Percentiles rank a stretch among this genome's conserved stretches.
These are phyloP conservation scores for Periophthalmus magnuspinnatus DNA, from an alignment of 2,797 vertebrate genomes.

Conservation along the genomic window DNA sequence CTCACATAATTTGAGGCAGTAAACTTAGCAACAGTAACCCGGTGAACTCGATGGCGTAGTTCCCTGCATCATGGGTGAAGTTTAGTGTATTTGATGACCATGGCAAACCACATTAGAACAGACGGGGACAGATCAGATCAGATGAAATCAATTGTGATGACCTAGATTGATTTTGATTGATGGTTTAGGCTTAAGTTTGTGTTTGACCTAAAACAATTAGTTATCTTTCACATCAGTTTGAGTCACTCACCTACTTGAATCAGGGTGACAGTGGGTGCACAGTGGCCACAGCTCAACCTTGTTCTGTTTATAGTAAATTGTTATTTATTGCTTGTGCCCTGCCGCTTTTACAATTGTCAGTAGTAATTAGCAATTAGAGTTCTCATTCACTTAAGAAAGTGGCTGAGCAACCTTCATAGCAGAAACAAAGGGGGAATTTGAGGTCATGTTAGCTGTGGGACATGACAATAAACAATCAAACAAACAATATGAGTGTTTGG, in stretches of 20 bases:
- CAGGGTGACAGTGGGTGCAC: neutral
- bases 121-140: conserved; percentile 17
- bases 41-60: neutral
- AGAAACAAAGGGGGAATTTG: neutral
- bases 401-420: conserved; percentile 15
- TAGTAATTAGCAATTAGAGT: conserved; percentile 22
- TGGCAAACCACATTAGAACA: conserved; percentile 6
- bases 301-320: conserved; percentile 8
- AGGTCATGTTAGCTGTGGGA: conserved; percentile 10
- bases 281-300: conserved; percentile 5
- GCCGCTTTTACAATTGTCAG: conserved; percentile 20
- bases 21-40: conserved; percentile 2
- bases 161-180: conserved; percentile 19
- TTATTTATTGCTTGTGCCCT: conserved; percentile 21
- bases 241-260: conserved; percentile 3
- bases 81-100: conserved; percentile 23
- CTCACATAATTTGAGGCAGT: neutral
- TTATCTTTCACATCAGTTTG: conserved; percentile 30
- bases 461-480: conserved; percentile 16
- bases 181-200: conserved; percentile 12
- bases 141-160: conserved; percentile 37
- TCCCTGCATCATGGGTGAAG: neutral
- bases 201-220: conserved; percentile 15
- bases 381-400: neutral
- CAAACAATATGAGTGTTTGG: conserved; percentile 12